Percentiles rank a stretch among this genome's conserved stretches.
phyloP scores from a whole-genome alignment of 2,113 vertebrate genomes.

The rat (Rattus norvegicus) region GRCr8 NC_086021.1:122922501-122923000 shows the following conservation, averaged over 20 bases:
- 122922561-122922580: not conserved
- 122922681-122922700: not conserved
- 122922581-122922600: not conserved
- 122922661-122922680: not conserved
- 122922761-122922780: not conserved
- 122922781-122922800: not conserved
- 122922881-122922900: not conserved
- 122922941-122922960: constrained; percentile 25
- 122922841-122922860: not conserved
- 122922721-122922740: not conserved
- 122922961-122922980: not conserved
- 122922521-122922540: constrained; percentile 35
- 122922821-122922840: not conserved
- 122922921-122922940: constrained; percentile 3
- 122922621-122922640: not conserved
- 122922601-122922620: not conserved
- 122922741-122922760: not conserved
- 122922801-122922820: not conserved
- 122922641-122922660: not conserved
- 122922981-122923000: not conserved
- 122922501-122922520: constrained; percentile 20
- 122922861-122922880: not conserved
- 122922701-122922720: not conserved
- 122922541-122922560: not conserved
- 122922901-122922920: not conserved